Base-by-base conservation (phyloP, 2,888 invertebrate genomes). In the Eupeodes latifasciatus region DNA sequence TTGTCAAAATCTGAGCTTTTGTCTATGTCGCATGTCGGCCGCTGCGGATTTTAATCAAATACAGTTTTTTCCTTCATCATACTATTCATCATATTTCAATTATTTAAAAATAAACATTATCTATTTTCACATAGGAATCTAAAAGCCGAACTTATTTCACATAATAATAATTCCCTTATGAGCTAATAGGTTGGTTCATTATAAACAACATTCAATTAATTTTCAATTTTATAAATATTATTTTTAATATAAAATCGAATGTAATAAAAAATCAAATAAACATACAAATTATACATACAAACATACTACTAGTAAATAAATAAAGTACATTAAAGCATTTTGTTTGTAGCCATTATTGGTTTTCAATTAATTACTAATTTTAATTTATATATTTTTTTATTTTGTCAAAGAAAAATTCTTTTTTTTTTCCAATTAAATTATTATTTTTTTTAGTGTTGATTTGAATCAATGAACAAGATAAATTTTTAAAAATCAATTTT, bases 351-450 rank as follows among this genome's bases (percentile, higher is more conserved):
- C 11, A 16, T 61, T 62, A 62, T 40, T 62, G 62, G 12, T 66
- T 66, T 66, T 66, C 27, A 27, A 49, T 66, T 49, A 27, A 66
- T 27, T 66, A 14, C 9, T 9, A 12, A 34, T 57, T 57, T 53
- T 4, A 11, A 64, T n/a, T n/a, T n/a, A 40, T 40, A 10, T 55
- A n/a, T 51, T 51, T 14, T 11, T 62, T 62, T 16, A 0, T 16
- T 36, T 61, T 62, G 10, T 62, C 40, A 62, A 62, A 62, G 16
- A 12, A 11, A 66, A 49, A 6, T 44, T 34, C 12, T 34, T 27
- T 27, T 9, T 5, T 16, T 62, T 40, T 40, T 57, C 16, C 7
- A 61, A n/a, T n/a, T 61, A 27, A 27, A 7, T 49, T 66, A 12
- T 7, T 64, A 4, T 47, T 19, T 47, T 12, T 66, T 66, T 47